Percentiles rank a stretch among this genome's conserved stretches.
phyloP scores from a whole-genome alignment of 2,797 vertebrate genomes.

The Coilia nasus region DNA sequence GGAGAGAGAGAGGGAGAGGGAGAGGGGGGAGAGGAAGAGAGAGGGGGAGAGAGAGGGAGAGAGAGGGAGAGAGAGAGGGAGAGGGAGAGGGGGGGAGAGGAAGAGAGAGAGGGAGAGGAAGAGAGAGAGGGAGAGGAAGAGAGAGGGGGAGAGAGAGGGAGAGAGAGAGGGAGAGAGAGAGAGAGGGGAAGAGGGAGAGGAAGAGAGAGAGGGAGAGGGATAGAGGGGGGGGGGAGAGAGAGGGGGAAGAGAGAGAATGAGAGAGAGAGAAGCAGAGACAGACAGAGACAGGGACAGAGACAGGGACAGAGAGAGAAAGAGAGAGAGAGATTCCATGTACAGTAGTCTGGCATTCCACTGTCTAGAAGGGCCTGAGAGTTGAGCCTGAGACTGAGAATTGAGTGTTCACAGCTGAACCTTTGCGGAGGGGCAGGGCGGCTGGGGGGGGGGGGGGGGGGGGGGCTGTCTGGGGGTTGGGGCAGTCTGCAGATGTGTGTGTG shows the following conservation, averaged over 20 bases:
- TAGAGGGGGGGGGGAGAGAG: too few relatives aligned
- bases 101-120: too few relatives aligned
- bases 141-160: not conserved
- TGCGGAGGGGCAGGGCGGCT: too few relatives aligned
- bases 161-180: not conserved
- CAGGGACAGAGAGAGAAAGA: not conserved
- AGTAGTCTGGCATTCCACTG: not conserved
- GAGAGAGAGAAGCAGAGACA: not conserved
- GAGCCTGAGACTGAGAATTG: too few relatives aligned
- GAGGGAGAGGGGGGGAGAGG: not conserved
- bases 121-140: not conserved
- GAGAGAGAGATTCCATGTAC: not conserved
- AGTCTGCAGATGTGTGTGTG: too few relatives aligned
- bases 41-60: not conserved
- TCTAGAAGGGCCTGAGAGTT: not conserved
- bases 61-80: not conserved
- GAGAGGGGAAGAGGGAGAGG: not conserved
- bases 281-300: not conserved
- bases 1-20: not conserved
- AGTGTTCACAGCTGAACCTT: not conserved
- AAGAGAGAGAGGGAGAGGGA: not conserved
- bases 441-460: too few relatives aligned
- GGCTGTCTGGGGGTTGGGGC: not conserved
- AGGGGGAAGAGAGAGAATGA: too few relatives aligned
- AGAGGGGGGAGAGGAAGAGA: not conserved